Evolutionary conservation across 2,888 invertebrate genomes (phyloP).

Genomic region (Oegoconia quadripuncta): DNA sequence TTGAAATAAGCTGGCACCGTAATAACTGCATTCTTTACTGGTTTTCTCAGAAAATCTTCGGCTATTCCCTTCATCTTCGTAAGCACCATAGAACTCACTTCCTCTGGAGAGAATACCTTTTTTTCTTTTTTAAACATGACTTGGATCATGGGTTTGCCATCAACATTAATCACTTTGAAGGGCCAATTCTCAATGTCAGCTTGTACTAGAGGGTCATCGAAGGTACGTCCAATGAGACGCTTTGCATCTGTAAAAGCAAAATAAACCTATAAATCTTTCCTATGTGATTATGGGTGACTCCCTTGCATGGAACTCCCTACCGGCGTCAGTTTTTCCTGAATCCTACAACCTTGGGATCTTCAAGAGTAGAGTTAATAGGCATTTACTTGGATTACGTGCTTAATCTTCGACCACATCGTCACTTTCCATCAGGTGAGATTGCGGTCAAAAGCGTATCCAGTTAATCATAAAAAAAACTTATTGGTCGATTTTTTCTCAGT

Average conservation of each 20-base stretch:
- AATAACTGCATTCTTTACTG: conserved; percentile 85
- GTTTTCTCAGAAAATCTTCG: conserved; percentile 84
- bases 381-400: too few relatives aligned
- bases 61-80: conserved; percentile 90
- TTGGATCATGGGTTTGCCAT: conserved; percentile 83
- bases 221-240: conserved; percentile 88
- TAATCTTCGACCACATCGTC: too few relatives aligned
- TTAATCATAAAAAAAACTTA: too few relatives aligned
- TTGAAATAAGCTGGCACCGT: conserved; percentile 91
- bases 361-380: too few relatives aligned
- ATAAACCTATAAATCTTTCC: too few relatives aligned
- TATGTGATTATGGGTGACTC: too few relatives aligned
- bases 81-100: conserved; percentile 87
- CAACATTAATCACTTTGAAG: conserved; percentile 84
- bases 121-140: conserved; percentile 82
- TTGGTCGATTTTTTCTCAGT: too few relatives aligned
- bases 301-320: too few relatives aligned
- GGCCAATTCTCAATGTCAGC: conserved; percentile 92
- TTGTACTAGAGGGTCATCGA: conserved; percentile 86
- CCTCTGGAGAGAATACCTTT: conserved; percentile 84
- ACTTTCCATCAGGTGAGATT: too few relatives aligned
- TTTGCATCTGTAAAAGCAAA: conserved; percentile 88
- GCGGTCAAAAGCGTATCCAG: too few relatives aligned
- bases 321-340: too few relatives aligned
- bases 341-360: too few relatives aligned